phyloP scores from a whole-genome alignment of 2,797 vertebrate genomes.

The Semotilus atromaculatus region DNA sequence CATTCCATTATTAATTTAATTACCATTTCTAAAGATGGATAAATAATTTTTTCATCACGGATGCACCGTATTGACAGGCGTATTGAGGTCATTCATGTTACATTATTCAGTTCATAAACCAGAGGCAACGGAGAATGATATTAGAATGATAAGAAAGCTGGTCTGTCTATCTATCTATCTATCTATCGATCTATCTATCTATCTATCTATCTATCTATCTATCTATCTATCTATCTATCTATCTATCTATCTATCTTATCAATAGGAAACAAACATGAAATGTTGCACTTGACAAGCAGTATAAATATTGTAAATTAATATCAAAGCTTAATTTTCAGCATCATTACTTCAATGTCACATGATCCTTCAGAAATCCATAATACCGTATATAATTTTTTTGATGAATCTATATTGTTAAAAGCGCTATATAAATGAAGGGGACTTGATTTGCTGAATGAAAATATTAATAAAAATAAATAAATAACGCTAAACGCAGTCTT shows the following conservation, averaged over 20 bases:
- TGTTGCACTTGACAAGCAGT: no score
- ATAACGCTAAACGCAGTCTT: no score
- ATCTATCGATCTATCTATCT: neutral
- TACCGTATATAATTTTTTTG: no score
- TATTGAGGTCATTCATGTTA: conserved; percentile 25
- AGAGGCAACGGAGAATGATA: conserved; percentile 28
- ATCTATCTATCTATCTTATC: neutral
- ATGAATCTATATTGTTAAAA: no score
- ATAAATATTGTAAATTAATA: neutral
- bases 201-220: neutral
- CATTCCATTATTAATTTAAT: conserved; percentile 49
- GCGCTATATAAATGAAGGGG: no score
- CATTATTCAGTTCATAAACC: conserved; percentile 40
- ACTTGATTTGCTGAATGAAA: neutral
- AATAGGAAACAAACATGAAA: no score
- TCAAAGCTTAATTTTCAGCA: neutral
- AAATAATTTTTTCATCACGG: conserved; percentile 32
- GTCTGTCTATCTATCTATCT: neutral
- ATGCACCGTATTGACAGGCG: conserved; percentile 21
- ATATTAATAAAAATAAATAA: no score
- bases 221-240: neutral
- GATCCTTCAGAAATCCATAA: neutral
- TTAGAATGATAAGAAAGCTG: conserved; percentile 2
- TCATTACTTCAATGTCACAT: neutral
- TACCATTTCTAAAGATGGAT: conserved; percentile 29